phyloP scores from a whole-genome alignment of 2,888 invertebrate genomes.

The Sminthurinus aureus region DNA sequence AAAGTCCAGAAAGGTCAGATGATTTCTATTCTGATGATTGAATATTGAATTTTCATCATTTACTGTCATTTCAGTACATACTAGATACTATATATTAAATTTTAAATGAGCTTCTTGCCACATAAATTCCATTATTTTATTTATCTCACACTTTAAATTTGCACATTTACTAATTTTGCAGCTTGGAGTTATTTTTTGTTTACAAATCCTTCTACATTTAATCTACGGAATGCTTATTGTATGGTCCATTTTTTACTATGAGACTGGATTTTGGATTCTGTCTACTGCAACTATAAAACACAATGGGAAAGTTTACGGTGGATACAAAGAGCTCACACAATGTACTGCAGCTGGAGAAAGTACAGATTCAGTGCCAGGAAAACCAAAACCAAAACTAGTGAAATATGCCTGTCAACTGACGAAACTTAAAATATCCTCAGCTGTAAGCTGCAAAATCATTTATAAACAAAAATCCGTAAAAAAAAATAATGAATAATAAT shows the following conservation, averaged over 20 bases:
- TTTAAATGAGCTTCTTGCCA: too few relatives aligned
- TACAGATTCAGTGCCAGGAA: not conserved
- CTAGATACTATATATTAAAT: too few relatives aligned
- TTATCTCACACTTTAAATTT: too few relatives aligned
- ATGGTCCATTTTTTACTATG: conserved; percentile 2
- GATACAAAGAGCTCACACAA: not conserved
- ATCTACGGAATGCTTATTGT: not conserved
- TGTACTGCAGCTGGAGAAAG: not conserved
- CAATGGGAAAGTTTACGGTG: not conserved
- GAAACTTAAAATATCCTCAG: not conserved
- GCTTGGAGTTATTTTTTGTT: not conserved
- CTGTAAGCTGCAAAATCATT: not conserved
- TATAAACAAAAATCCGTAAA: too few relatives aligned
- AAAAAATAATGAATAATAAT: not conserved
- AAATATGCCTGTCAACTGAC: conserved; percentile 6
- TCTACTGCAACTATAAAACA: not conserved
- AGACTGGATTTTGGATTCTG: not conserved
- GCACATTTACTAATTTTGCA: too few relatives aligned
- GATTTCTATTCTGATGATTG: not conserved
- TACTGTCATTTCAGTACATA: too few relatives aligned
- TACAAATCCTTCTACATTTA: not conserved
- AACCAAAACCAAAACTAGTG: too few relatives aligned
- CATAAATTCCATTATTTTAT: too few relatives aligned
- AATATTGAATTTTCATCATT: not conserved
- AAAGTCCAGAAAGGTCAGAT: not conserved